Conservation (phyloP, 2,797 vertebrate genomes). For the Basileuterus tristriatus region DNA sequence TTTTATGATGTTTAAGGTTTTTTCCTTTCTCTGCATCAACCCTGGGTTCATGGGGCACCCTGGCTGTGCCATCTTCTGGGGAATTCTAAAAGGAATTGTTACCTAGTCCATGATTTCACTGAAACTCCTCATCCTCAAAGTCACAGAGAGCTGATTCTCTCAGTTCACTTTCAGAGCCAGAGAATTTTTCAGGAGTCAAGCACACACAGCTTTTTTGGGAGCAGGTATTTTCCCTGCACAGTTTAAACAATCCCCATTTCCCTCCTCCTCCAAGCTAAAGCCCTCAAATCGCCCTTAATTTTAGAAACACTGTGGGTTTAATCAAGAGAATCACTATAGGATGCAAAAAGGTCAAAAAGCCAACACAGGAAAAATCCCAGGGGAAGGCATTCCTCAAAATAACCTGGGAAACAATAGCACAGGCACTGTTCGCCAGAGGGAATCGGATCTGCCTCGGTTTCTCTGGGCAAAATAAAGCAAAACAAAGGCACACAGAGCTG, state of each 20-base stretch:
- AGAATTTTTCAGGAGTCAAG: background rate
- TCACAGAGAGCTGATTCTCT: rapidly evolving
- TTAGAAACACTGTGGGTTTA: background rate
- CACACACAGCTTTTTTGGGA: background rate
- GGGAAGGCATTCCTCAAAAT: conserved; percentile 21
- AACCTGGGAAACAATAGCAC: conserved; percentile 21
- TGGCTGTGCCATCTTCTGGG: background rate
- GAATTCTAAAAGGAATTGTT: background rate
- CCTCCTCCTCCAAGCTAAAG: background rate
- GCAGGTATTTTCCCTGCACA: background rate
- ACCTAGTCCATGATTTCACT: background rate
- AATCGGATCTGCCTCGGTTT: background rate
- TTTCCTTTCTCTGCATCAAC: background rate
- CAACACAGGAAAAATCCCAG: background rate
- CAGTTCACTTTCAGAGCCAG: rapidly evolving
- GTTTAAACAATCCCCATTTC: background rate
- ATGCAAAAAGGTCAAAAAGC: conserved; percentile 33
- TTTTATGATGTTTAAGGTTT: background rate
- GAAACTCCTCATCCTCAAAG: background rate
- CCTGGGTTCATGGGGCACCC: background rate
- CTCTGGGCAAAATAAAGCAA: conserved; percentile 34
- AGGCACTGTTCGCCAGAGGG: background rate
- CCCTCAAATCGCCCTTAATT: background rate
- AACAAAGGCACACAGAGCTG: conserved; percentile 26
- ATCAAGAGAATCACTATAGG: background rate